Evolutionary conservation across 2,797 vertebrate species (phyloP).

Genomic region (Mus caroli): DNA sequence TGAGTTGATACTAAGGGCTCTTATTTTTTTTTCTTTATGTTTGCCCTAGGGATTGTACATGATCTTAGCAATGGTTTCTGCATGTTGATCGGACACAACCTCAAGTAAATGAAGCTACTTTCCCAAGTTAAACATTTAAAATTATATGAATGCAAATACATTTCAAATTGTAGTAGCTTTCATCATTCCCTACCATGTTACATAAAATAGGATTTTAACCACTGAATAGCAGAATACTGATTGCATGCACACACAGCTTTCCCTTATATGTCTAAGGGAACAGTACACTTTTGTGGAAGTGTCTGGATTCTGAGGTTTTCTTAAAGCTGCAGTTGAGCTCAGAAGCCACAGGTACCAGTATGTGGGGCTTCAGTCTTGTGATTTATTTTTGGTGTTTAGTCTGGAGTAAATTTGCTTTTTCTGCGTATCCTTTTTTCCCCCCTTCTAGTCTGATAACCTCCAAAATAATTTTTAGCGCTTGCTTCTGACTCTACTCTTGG

Average conservation of each 20-base stretch:
- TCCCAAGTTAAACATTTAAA: constrained; percentile 21
- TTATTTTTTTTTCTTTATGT: not conserved
- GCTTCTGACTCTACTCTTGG: constrained; percentile 57
- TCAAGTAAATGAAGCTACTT: constrained; percentile 44
- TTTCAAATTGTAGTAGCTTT: constrained; percentile 53
- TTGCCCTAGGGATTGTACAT: not conserved
- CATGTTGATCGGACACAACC: not conserved
- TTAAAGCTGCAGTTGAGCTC: not conserved
- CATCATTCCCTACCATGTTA: not conserved
- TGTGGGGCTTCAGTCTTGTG: not conserved
- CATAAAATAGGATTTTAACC: constrained; percentile 46
- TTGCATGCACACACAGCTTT: not conserved
- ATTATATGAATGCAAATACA: not conserved
- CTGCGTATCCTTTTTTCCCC: not conserved
- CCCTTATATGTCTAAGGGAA: constrained; percentile 16
- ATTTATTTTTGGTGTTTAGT: not conserved
- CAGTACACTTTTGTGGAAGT: not conserved
- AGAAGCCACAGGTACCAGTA: not conserved
- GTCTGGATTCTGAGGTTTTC: constrained; percentile 26
- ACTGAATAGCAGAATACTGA: not conserved
- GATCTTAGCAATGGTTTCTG: not conserved
- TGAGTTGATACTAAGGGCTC: not conserved
- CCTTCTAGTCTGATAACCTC: constrained; percentile 45
- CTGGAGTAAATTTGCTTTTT: constrained; percentile 32
- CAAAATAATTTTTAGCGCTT: constrained; percentile 64